Conservation (phyloP, 64 coral and sea anemone genomes). For the Cladopsammia gracilis region DNA sequence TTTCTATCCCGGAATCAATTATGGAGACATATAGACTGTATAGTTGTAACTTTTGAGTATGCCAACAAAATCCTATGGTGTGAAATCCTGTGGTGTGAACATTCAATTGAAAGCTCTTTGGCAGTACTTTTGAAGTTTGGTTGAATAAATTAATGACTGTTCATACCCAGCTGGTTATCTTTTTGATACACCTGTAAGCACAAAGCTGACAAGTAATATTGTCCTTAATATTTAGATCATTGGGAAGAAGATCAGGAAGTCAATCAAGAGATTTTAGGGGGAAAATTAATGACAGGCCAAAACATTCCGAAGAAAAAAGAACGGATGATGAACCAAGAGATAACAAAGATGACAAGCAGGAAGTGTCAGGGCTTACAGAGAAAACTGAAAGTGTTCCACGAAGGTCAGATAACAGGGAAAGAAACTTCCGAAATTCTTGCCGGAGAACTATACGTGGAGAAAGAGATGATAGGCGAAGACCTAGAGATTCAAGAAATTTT, state of each 20-base stretch:
- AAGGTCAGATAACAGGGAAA: constrained; percentile 12
- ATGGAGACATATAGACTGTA: no score
- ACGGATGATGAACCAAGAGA: neutral
- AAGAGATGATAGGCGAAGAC: neutral
- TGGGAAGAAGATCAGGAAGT: constrained; percentile 21
- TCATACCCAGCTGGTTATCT: no score
- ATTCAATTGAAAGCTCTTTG: no score
- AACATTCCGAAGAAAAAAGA: neutral
- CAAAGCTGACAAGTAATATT: neutral
- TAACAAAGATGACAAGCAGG: neutral
- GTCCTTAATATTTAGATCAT: neutral
- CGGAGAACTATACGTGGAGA: neutral
- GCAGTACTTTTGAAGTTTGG: no score
- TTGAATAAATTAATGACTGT: no score
- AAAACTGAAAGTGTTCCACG: neutral
- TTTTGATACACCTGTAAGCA: neutral
- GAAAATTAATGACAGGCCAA: neutral
- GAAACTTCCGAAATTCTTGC: neutral
- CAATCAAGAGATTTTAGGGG: constrained; percentile 7
- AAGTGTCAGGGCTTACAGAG: neutral
- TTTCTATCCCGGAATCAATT: no score
- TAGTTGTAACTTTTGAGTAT: no score
- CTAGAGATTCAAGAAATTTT: neutral
- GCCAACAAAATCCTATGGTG: no score
- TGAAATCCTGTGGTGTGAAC: no score